These are phyloP conservation scores for Oreochromis tanganicae DNA, from an alignment of 2,113 vertebrate species.

Conservation along the genomic window DNA sequence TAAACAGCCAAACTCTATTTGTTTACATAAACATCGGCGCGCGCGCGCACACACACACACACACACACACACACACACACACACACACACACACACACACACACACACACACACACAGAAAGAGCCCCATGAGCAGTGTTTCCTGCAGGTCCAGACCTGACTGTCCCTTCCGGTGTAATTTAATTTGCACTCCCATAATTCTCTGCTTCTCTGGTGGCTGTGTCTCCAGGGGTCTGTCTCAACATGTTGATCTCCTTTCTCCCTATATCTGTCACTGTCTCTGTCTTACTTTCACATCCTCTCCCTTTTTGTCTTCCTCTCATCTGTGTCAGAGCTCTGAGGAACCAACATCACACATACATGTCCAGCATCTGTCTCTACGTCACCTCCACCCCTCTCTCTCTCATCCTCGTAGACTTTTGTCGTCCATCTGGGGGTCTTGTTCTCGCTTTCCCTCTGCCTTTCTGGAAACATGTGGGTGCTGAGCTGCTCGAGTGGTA, in stretches of 20 bases:
- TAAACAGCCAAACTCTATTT: background rate
- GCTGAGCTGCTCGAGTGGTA: constrained; percentile 42
- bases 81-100: background rate
- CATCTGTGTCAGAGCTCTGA: constrained; percentile 50
- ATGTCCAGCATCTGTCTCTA: background rate
- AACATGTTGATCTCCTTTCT: constrained; percentile 59
- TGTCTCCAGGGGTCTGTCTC: constrained; percentile 64
- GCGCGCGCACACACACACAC: background rate
- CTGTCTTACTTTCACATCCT: constrained; percentile 39
- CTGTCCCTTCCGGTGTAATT: constrained; percentile 77
- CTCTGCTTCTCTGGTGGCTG: constrained; percentile 67
- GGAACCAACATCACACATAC: constrained; percentile 6
- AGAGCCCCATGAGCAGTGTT: constrained; percentile 48
- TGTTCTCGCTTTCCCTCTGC: background rate
- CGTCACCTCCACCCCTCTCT: background rate
- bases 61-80: background rate
- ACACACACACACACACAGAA: background rate
- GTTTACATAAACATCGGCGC: background rate
- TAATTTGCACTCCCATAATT: constrained; percentile 77
- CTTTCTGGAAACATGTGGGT: constrained; percentile 28
- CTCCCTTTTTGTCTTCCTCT: constrained; percentile 36
- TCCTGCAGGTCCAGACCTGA: constrained; percentile 76
- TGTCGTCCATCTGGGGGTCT: background rate
- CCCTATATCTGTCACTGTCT: constrained; percentile 44
- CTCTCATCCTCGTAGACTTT: background rate